Percentiles rank a stretch among this genome's conserved stretches.
Evolutionary conservation across 2,888 invertebrate species (phyloP).

Genomic region (Acheta domesticus): DNA sequence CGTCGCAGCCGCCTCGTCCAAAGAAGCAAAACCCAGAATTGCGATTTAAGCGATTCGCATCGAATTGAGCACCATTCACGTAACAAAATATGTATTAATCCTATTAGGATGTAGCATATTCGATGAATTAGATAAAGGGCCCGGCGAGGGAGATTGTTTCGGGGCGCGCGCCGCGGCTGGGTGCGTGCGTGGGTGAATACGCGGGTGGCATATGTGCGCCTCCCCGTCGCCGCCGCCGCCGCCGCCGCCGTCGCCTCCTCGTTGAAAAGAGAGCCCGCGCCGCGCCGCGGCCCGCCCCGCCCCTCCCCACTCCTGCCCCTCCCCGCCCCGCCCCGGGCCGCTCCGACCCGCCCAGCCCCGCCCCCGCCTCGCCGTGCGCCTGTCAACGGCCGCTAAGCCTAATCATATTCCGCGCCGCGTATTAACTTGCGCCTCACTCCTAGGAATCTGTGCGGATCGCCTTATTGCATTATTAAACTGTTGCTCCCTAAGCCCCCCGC

Average conservation of each 20-base stretch:
- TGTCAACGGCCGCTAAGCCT: not conserved
- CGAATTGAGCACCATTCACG: conserved; percentile 18
- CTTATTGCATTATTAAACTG: not conserved
- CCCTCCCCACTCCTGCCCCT: too few relatives aligned
- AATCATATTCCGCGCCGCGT: not conserved
- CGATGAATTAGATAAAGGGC: not conserved
- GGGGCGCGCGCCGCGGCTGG: too few relatives aligned
- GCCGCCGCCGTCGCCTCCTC: too few relatives aligned
- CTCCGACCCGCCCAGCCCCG: too few relatives aligned
- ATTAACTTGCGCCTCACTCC: not conserved
- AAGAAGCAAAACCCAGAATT: not conserved
- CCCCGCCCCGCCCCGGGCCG: too few relatives aligned
- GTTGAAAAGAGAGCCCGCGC: too few relatives aligned
- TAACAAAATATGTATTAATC: conserved; percentile 10
- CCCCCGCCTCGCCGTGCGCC: not conserved
- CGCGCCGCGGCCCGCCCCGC: too few relatives aligned
- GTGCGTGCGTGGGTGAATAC: too few relatives aligned
- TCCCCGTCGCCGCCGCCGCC: too few relatives aligned
- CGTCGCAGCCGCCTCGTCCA: not conserved
- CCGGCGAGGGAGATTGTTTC: not conserved
- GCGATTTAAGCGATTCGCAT: conserved; percentile 8
- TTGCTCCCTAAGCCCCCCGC: not conserved
- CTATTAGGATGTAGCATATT: conserved; percentile 18
- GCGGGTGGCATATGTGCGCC: too few relatives aligned
- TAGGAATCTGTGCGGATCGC: not conserved